phyloP scores from a whole-genome alignment of 2,113 vertebrate species.

The Tragelaphus scriptus region DNA sequence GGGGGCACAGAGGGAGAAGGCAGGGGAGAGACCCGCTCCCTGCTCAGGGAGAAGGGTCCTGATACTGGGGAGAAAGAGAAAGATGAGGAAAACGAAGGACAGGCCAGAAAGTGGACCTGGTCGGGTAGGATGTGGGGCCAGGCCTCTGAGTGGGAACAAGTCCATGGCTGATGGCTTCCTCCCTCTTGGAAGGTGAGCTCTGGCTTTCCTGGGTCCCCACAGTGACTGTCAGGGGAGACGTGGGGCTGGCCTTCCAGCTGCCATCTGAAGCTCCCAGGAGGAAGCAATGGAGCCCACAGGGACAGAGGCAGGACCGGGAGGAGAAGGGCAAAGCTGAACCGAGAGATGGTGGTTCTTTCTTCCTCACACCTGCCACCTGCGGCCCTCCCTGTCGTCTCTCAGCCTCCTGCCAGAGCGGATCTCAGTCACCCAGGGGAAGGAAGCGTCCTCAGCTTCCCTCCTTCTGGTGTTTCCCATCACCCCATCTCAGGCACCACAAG shows the following conservation, averaged over 20 bases:
- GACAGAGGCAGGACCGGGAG: not conserved
- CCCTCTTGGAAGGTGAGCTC: not conserved
- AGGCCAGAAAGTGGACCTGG: not conserved
- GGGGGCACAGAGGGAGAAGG: not conserved
- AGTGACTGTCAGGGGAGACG: not conserved
- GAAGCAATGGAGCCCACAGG: not conserved
- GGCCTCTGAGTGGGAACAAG: not conserved
- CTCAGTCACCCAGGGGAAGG: not conserved
- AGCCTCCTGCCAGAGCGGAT: not conserved
- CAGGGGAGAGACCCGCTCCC: no score
- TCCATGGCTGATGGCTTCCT: no score
- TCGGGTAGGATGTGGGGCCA: rapidly evolving
- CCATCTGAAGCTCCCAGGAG: not conserved
- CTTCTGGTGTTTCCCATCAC: not conserved
- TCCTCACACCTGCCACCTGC: not conserved
- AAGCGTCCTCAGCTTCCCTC: not conserved
- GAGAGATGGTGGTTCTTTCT: not conserved
- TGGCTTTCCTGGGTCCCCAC: not conserved
- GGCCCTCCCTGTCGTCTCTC: not conserved
- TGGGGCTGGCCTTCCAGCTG: not conserved
- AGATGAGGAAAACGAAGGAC: not conserved
- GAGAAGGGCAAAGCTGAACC: not conserved
- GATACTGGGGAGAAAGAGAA: not conserved
- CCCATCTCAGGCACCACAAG: not conserved
- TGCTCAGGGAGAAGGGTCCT: no score